Evolutionary conservation across 2,113 vertebrate species (phyloP).

Genomic region (Misgurnus anguillicaudatus): DNA sequence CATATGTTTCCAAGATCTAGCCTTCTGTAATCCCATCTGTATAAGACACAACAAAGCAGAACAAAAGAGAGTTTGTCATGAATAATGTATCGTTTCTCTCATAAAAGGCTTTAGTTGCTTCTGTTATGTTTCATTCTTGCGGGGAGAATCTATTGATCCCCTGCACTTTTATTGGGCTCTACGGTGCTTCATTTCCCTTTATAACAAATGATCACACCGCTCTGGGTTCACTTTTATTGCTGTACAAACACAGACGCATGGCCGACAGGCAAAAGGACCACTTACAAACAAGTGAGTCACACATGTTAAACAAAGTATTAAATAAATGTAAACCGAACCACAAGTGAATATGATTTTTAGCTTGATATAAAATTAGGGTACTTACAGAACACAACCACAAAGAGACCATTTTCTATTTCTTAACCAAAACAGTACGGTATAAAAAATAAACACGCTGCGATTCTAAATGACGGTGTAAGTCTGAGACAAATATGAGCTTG

Average conservation of each 20-base stretch:
- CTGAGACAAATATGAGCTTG: slow-evolving; percentile 19
- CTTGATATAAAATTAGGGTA: slow-evolving; percentile 3
- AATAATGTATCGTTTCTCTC: slow-evolving; percentile 77
- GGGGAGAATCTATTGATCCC: slow-evolving; percentile 76
- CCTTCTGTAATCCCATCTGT: slow-evolving; percentile 82
- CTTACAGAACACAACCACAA: neutral
- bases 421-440: neutral
- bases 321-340: neutral
- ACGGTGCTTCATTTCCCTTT: slow-evolving; percentile 16
- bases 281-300: slow-evolving; percentile 34
- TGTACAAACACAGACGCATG: slow-evolving; percentile 61
- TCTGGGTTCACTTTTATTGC: slow-evolving; percentile 61
- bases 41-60: slow-evolving; percentile 79
- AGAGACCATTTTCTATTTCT: slow-evolving; percentile 18
- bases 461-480: neutral
- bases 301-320: neutral
- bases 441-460: slow-evolving; percentile 20
- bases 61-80: slow-evolving; percentile 69
- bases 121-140: slow-evolving; percentile 78
- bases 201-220: slow-evolving; percentile 70
- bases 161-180: slow-evolving; percentile 58
- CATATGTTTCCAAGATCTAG: slow-evolving; percentile 82
- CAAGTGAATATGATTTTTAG: slow-evolving; percentile 18
- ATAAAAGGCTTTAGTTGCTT: slow-evolving; percentile 79
- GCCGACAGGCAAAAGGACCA: slow-evolving; percentile 32